Percentiles rank a stretch among this genome's conserved stretches.
Conservation (phyloP, 2,888 invertebrate genomes). For the Leptopilina drosophilae region DNA sequence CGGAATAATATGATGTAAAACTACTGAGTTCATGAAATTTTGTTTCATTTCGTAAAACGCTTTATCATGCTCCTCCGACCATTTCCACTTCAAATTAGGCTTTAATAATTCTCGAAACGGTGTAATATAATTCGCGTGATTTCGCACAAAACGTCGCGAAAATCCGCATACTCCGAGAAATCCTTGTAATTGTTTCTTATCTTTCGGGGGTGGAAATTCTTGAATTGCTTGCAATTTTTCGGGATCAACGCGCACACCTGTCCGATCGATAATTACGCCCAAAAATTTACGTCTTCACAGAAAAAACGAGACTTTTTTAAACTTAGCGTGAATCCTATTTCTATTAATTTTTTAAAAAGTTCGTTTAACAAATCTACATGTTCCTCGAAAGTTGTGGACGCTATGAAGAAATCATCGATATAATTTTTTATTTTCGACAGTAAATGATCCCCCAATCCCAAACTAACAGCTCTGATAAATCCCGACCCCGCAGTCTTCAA, state of each 20-base stretch:
- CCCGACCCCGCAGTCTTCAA: too few species aligned
- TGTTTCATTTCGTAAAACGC: slow-evolving; percentile 52
- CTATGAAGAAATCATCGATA: too few species aligned
- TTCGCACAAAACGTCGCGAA: slow-evolving; percentile 45
- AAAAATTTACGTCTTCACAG: too few species aligned
- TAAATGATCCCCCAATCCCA: too few species aligned
- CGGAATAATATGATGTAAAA: too few species aligned
- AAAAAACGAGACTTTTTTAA: slow-evolving; percentile 53
- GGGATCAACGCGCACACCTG: slow-evolving; percentile 37
- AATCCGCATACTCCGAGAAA: slow-evolving; percentile 48
- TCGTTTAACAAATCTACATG: too few species aligned
- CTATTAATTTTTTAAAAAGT: too few species aligned
- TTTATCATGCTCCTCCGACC: slow-evolving; percentile 25
- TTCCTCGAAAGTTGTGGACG: too few species aligned
- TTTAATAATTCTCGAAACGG: slow-evolving; percentile 46
- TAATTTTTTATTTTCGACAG: too few species aligned
- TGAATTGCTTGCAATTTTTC: slow-evolving; percentile 55
- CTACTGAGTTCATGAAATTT: slow-evolving; percentile 39
- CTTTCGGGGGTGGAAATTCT: slow-evolving; percentile 59
- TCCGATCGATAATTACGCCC: slow-evolving; percentile 45
- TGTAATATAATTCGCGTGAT: slow-evolving; percentile 40
- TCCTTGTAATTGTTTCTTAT: slow-evolving; percentile 51
- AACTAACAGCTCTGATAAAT: slow-evolving; percentile 51
- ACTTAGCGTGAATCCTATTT: too few species aligned
- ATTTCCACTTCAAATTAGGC: slow-evolving; percentile 17